Evolutionary conservation across 2,888 invertebrate species (phyloP).

Genomic region (Chaitophorus viminalis): DNA sequence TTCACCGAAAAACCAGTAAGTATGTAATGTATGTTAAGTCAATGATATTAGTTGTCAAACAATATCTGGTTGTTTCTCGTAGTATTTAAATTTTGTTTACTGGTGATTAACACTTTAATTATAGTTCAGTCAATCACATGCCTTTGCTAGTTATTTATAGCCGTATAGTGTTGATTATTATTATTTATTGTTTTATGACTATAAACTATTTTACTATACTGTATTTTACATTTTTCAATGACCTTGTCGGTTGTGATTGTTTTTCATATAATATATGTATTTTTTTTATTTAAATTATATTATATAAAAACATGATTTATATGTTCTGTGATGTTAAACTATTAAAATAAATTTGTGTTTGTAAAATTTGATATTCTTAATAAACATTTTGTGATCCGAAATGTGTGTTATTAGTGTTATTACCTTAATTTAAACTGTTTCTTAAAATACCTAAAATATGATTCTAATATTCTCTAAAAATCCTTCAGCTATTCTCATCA

Average conservation of each 20-base stretch:
- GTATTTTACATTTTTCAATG: slow-evolving; percentile 51
- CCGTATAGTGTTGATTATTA: slow-evolving; percentile 1
- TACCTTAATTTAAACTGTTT: no score
- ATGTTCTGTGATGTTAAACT: slow-evolving; percentile 53
- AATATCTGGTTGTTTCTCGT: neutral
- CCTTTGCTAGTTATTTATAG: neutral
- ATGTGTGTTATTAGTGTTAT: neutral
- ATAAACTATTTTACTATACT: slow-evolving; percentile 31
- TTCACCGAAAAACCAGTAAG: neutral
- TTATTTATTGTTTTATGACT: slow-evolving; percentile 17
- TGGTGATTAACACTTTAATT: neutral
- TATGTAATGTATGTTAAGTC: neutral
- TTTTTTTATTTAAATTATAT: slow-evolving; percentile 49
- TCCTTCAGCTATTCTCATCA: no score
- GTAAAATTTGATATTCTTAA: slow-evolving; percentile 20
- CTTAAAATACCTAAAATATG: no score
- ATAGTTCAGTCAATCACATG: neutral
- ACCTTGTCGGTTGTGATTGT: slow-evolving; percentile 53
- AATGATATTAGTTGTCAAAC: neutral
- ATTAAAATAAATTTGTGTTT: slow-evolving; percentile 15
- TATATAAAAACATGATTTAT: slow-evolving; percentile 42
- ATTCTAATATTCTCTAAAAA: no score
- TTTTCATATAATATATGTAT: slow-evolving; percentile 45
- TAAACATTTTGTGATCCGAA: slow-evolving; percentile 48
- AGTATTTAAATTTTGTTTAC: neutral